Evolutionary conservation across 30 jellyfish, hydroid and myxozoan species (phyloP).

Genomic region (Euphysa ruthae): DNA sequence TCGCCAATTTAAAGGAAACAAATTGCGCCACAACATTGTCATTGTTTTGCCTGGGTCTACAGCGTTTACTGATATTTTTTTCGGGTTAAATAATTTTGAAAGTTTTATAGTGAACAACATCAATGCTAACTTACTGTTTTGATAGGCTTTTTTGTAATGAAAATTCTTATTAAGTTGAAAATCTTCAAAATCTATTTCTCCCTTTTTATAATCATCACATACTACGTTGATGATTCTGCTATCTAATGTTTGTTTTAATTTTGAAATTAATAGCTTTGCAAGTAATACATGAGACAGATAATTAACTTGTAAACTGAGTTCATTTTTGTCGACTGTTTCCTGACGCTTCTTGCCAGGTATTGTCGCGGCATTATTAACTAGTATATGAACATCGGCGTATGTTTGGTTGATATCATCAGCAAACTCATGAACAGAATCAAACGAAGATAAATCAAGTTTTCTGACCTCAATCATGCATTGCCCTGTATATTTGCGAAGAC

Average conservation of each 20-base stretch:
- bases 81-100: neutral
- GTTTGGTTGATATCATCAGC: conserved; percentile 3
- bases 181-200: conserved; percentile 5
- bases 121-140: conserved; percentile 11
- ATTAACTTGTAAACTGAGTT: conserved; percentile 22
- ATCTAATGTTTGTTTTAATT: neutral
- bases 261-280: conserved; percentile 12
- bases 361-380: conserved; percentile 21
- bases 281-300: conserved; percentile 24
- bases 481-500: conserved; percentile 10
- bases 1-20: conserved; percentile 25
- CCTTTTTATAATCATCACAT: conserved; percentile 17
- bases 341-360: conserved; percentile 8
- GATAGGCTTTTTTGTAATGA: neutral
- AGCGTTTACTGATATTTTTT: conserved; percentile 15
- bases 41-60: conserved; percentile 18
- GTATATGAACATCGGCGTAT: neutral
- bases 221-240: conserved; percentile 29
- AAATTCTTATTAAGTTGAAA: conserved; percentile 8
- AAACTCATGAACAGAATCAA: conserved; percentile 25
- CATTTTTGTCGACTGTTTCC: conserved; percentile 13
- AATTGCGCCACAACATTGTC: conserved; percentile 13
- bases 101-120: conserved; percentile 13
- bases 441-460: conserved; percentile 20
- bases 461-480: conserved; percentile 18